A percentile compares a stretch with the other conserved stretches of the same genome.
phyloP scores from a whole-genome alignment of 2,888 invertebrate genomes.

The Erebia ligea region DNA sequence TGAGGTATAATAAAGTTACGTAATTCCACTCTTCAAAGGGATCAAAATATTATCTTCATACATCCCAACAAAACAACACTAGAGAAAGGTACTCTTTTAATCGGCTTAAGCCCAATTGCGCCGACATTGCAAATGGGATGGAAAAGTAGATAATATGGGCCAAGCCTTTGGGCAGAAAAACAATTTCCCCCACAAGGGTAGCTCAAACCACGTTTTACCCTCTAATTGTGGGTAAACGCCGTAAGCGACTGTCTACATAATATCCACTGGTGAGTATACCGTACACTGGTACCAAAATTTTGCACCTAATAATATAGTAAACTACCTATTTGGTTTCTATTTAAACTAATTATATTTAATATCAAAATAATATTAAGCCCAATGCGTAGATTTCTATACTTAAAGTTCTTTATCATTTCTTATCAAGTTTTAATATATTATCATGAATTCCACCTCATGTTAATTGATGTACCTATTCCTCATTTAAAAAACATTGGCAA shows the following conservation, averaged over 20 bases:
- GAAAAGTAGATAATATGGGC: slow-evolving; percentile 59
- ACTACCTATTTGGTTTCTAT: slow-evolving; percentile 2
- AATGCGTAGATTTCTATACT: too few relatives aligned
- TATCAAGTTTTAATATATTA: too few relatives aligned
- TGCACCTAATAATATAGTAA: background rate
- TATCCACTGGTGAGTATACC: slow-evolving; percentile 11
- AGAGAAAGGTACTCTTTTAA: slow-evolving; percentile 46
- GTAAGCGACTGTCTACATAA: slow-evolving; percentile 47
- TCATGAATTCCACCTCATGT: too few relatives aligned
- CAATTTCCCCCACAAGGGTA: slow-evolving; percentile 56
- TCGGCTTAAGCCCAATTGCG: slow-evolving; percentile 58
- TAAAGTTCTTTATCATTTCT: too few relatives aligned
- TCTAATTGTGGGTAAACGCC: slow-evolving; percentile 65
- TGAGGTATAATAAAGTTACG: background rate
- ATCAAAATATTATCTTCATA: background rate
- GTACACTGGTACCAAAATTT: too few relatives aligned
- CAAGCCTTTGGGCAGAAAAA: slow-evolving; percentile 61
- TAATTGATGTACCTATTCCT: too few relatives aligned
- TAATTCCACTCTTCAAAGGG: too few relatives aligned
- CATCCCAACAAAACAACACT: background rate
- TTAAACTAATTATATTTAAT: too few relatives aligned
- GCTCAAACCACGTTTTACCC: slow-evolving; percentile 55
- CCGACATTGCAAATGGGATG: slow-evolving; percentile 53
- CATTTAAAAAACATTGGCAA: too few relatives aligned
- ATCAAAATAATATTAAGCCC: too few relatives aligned